Evolutionary conservation across 1,140 invertebrate species (phyloP).

Genomic region (Ceratitis capitata): DNA sequence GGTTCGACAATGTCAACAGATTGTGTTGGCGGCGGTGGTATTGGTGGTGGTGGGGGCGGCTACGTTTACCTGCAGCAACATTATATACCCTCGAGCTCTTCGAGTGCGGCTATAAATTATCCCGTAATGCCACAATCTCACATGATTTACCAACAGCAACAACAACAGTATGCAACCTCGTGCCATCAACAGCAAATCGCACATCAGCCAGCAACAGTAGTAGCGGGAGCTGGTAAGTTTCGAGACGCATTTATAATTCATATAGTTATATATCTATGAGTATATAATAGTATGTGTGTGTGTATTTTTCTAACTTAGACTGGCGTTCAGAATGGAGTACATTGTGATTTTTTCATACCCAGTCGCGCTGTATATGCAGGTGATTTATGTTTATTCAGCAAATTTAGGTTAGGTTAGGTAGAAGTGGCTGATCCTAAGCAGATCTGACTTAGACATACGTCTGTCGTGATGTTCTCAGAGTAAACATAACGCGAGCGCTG

Average conservation of each 20-base stretch:
- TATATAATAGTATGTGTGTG: not conserved
- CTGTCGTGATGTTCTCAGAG: too few relatives aligned
- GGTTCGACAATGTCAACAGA: constrained; percentile 51
- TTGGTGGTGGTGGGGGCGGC: too few relatives aligned
- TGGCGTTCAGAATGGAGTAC: too few relatives aligned
- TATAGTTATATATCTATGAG: not conserved
- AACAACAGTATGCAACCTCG: constrained; percentile 57
- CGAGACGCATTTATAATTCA: not conserved
- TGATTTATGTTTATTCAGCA: too few relatives aligned
- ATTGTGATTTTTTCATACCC: too few relatives aligned
- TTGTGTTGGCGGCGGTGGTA: too few relatives aligned
- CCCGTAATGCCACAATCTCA: constrained; percentile 59
- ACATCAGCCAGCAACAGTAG: constrained; percentile 46
- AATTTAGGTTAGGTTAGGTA: too few relatives aligned
- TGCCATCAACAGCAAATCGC: constrained; percentile 62
- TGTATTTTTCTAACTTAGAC: too few relatives aligned
- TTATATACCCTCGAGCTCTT: constrained; percentile 57
- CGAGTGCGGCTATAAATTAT: constrained; percentile 58
- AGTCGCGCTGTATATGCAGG: too few relatives aligned
- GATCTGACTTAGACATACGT: too few relatives aligned
- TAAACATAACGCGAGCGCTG: too few relatives aligned
- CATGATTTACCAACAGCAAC: constrained; percentile 56
- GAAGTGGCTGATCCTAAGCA: too few relatives aligned
- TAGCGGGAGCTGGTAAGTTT: constrained; percentile 29
- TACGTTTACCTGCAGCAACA: constrained; percentile 65